Base-by-base conservation (phyloP, 2,113 vertebrate genomes). In the Picathartes gymnocephalus region DNA sequence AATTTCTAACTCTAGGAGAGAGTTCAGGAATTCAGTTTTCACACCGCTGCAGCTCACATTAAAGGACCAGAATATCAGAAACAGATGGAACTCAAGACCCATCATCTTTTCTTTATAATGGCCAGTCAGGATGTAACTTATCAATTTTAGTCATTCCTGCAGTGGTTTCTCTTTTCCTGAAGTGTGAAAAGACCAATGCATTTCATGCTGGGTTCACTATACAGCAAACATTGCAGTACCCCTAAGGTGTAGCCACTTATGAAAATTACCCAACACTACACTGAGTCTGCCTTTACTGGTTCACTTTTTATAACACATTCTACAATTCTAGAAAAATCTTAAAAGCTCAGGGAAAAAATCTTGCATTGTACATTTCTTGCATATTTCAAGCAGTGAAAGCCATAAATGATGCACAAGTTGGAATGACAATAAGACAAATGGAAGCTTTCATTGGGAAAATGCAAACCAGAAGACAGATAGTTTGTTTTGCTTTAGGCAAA, bases 401-500 rank as follows among this genome's bases (percentile, higher is more conserved):
- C 78, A 51, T 77, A 95, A 93, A 90, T 62, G 56, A 88, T 88
- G 81, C 87, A 92, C 82, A 91, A 86, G 79, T 91, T 95, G 60
- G 81, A 92, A 95, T 86, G 90, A 90, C 93, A 95, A 48, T 90
- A 82, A 96, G 93, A 96, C 90, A 93, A 96, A 96, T 95, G 90
- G 81, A 96, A 92, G 82, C 88, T 96, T 90, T 97, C 90, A 48
- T 3, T 88, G 60, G 57, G 56, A 88, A 95, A 91, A 91, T 94
- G 71, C 94, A 96, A 94, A 90, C 93, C 90, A 97, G 93, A 94
- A 95, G 89, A 97, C 61, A 91, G 84, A 97, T 87, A 94, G 62
- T 84, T 96, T 96, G 93, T 96, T 97, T 96, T 96, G 85, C 93
- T 97, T 92, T 96, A 93, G 87, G 94, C 94, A 88, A 93, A 85